These are phyloP conservation scores for Bombus difficillimus DNA, from an alignment of 1,140 invertebrate species.

Conservation along the genomic window DNA sequence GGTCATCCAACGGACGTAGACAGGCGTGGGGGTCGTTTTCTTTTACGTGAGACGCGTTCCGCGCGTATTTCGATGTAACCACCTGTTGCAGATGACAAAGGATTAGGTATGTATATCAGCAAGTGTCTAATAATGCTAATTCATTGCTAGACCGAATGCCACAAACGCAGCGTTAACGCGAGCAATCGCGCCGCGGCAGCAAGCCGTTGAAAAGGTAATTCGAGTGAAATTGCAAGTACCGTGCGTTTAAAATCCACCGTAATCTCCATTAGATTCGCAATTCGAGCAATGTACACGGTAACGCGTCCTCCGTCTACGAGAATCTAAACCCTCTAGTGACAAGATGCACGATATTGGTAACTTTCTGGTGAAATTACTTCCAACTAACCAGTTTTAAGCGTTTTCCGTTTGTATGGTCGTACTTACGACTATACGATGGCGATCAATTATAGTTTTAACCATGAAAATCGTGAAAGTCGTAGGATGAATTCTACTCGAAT, in stretches of 20 bases:
- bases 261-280: slow-evolving; percentile 42
- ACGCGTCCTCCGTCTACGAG: neutral
- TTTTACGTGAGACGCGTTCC: slow-evolving; percentile 55
- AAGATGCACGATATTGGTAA: neutral
- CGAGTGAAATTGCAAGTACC: slow-evolving; percentile 38
- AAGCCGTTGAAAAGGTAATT: slow-evolving; percentile 33
- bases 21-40: slow-evolving; percentile 26
- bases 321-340: neutral
- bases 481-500: too few species aligned
- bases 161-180: slow-evolving; percentile 56
- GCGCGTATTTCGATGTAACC: slow-evolving; percentile 63
- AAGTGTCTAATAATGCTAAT: slow-evolving; percentile 68
- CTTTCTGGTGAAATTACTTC: neutral
- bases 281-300: slow-evolving; percentile 29
- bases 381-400: neutral
- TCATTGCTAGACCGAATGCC: slow-evolving; percentile 59
- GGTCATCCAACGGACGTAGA: too few species aligned
- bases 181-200: slow-evolving; percentile 7
- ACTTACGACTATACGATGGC: neutral
- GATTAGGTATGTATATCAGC: slow-evolving; percentile 66
- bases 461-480: neutral
- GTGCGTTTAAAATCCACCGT: slow-evolving; percentile 34
- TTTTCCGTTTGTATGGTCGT: too few species aligned
- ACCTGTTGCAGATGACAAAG: slow-evolving; percentile 70
- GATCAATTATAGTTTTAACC: neutral